These are phyloP conservation scores for Andrena bicolor DNA, from an alignment of 2,888 invertebrate genomes.

Conservation along the genomic window DNA sequence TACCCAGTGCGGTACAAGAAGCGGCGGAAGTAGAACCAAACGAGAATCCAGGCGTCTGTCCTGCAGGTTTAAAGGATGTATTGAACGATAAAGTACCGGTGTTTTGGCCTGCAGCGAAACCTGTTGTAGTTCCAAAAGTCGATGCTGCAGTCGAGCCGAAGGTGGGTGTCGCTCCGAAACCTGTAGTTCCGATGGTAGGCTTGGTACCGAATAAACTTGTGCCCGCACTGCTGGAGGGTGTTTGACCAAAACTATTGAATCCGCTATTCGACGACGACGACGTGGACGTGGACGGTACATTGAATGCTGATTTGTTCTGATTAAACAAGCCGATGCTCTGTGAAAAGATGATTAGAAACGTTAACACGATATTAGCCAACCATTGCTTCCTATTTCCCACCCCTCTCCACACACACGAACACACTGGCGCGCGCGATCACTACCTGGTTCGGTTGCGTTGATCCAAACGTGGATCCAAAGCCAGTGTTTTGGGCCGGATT, in stretches of 20 bases:
- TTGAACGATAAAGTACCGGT: slow-evolving; percentile 85
- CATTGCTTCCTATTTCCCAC: background rate
- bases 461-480: slow-evolving; percentile 83
- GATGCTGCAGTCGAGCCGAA: slow-evolving; percentile 77
- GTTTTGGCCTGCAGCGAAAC: slow-evolving; percentile 77
- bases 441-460: slow-evolving; percentile 82
- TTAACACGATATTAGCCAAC: background rate
- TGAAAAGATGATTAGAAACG: background rate
- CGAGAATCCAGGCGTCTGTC: slow-evolving; percentile 83
- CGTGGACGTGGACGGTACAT: slow-evolving; percentile 76
- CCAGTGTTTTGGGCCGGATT: slow-evolving; percentile 82
- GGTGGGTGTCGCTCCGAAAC: slow-evolving; percentile 82
- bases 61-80: slow-evolving; percentile 84
- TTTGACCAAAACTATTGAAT: slow-evolving; percentile 84
- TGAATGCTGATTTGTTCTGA: slow-evolving; percentile 84
- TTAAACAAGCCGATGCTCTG: slow-evolving; percentile 84
- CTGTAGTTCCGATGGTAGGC: slow-evolving; percentile 82
- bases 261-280: slow-evolving; percentile 82
- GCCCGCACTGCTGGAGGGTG: slow-evolving; percentile 70
- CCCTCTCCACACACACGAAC: background rate
- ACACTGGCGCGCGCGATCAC: background rate
- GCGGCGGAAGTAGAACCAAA: slow-evolving; percentile 79
- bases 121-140: slow-evolving; percentile 75
- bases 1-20: slow-evolving; percentile 80
- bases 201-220: slow-evolving; percentile 84